A percentile compares a stretch with the other conserved stretches of the same genome.
Evolutionary conservation across 35 echinoderm and acorn worm species (phyloP).

Genomic region (Eucidaris tribuloides): DNA sequence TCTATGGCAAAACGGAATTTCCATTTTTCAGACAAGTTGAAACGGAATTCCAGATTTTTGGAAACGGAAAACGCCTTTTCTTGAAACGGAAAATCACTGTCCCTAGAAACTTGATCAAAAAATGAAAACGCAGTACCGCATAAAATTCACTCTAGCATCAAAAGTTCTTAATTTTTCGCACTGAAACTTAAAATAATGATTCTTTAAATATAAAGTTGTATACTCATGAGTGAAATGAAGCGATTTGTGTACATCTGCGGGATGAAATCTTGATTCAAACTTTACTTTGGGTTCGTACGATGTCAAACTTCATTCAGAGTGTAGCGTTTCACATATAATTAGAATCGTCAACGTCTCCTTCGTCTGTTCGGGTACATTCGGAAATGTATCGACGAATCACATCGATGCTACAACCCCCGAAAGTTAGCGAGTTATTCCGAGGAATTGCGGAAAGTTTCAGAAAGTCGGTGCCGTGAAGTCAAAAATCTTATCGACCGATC

Average conservation of each 20-base stretch:
- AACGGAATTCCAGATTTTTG: no score
- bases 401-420: no score
- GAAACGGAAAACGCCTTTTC: no score
- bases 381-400: neutral
- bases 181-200: neutral
- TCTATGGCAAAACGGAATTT: no score
- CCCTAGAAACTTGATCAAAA: no score
- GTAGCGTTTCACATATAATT: neutral
- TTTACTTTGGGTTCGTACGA: neutral
- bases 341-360: neutral
- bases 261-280: neutral
- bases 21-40: no score
- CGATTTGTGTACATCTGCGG: neutral
- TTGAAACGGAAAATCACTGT: no score
- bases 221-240: neutral
- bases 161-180: neutral
- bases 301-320: neutral
- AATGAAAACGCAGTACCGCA: neutral
- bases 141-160: neutral
- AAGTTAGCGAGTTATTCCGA: neutral
- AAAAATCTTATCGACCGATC: neutral
- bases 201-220: neutral
- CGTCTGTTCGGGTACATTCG: neutral
- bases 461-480: neutral
- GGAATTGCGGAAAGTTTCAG: neutral